Percentiles rank a stretch among this genome's conserved stretches.
Evolutionary conservation across 1,140 invertebrate species (phyloP).

Genomic region (Mercenaria mercenaria): DNA sequence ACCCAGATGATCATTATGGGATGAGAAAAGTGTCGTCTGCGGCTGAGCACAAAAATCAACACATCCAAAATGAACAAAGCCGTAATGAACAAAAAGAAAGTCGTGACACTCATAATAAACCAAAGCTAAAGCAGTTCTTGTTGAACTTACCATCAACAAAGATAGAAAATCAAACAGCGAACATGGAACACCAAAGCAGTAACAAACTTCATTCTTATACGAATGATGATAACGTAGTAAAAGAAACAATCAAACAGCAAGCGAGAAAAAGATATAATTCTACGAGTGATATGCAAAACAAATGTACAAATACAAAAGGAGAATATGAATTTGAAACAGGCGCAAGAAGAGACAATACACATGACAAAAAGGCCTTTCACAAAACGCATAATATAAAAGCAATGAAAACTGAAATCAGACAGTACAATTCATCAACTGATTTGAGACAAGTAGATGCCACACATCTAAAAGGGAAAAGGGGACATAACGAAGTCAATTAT

Average conservation of each 20-base stretch:
- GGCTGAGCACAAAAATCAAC: neutral
- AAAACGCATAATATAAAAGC: neutral
- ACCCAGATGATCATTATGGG: neutral
- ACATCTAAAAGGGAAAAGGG: neutral
- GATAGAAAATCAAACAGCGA: neutral
- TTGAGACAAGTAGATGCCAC: neutral
- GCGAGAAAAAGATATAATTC: neutral
- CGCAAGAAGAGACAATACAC: neutral
- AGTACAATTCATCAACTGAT: conserved; percentile 16
- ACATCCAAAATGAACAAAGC: neutral
- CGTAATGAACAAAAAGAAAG: neutral
- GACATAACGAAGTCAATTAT: neutral
- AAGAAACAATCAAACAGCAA: neutral
- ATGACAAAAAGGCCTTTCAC: neutral
- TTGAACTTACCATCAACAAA: neutral
- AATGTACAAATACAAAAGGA: neutral
- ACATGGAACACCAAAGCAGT: neutral
- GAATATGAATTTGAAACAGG: neutral
- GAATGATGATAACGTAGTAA: neutral
- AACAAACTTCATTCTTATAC: too few species aligned
- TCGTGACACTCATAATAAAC: neutral
- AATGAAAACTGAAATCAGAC: neutral
- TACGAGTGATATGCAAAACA: neutral
- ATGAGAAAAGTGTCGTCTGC: neutral
- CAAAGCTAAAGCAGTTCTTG: conserved; percentile 35